Base-by-base conservation (phyloP, 2,113 vertebrate species). In the Cyprichromis sp. region DNA sequence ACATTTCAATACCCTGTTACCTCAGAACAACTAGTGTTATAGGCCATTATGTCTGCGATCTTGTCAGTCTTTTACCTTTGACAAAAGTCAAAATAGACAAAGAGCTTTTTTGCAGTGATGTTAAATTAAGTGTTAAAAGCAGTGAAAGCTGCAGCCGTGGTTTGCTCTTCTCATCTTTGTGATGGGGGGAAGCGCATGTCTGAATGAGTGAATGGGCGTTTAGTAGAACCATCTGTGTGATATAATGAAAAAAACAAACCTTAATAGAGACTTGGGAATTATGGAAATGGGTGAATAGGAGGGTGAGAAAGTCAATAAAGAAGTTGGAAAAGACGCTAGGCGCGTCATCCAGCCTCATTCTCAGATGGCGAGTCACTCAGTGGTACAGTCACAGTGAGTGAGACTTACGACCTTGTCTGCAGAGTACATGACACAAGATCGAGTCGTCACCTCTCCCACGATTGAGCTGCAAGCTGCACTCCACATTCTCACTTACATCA, bases 401-500 rank as follows among this genome's bases (percentile, higher is more conserved):
- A 81, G 54, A 89, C 61, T 52, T 66, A 53, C 36, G 50, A 50
- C 52, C 29, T 7, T 59, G 79, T 83, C 78, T 14, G 47, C 5
- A 38, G 21, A 79, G 9, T 2, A 55, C 66, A 80, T 7, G 68
- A 61, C 89, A 87, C 34, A 78, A 80, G 26, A 66, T n/a, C 76
- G 83, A 85, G 88, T 71, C 50, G 7, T 90, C 83, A 89, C 88
- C 82, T 90, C 82, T 94, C 90, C 85, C 86, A 92, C 45, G 66
- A 79, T 87, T 83, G 9, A 38, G 82, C 42, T 82, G 17, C 80
- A 42, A 73, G 82, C 52, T 26, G 50, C 84, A 68, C 66, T 29
- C 54, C 7, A 19, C 80, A 42, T 73, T 63, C 76, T 82, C 76
- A 10, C 78, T 90, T 81, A 90, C 83, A 86, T 91, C 85, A 87